Conservation (phyloP, 1,140 invertebrate species). For the Stratiolaelaps scimitus region DNA sequence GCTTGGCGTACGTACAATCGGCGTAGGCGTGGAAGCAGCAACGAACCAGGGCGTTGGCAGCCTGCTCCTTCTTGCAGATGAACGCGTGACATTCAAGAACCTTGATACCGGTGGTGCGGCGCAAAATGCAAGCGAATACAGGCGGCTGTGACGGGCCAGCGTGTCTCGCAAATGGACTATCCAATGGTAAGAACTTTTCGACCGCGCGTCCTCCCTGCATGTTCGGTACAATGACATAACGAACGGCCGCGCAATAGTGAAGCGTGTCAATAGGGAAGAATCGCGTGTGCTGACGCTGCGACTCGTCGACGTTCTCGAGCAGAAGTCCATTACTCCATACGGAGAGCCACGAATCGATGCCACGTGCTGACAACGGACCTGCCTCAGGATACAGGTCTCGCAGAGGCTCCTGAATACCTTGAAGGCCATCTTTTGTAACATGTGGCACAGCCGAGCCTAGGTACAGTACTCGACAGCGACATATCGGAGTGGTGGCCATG, state of each 20-base stretch:
- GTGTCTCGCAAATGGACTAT: conserved; percentile 81
- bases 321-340: conserved; percentile 93
- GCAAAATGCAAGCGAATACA: conserved; percentile 86
- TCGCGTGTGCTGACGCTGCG: conserved; percentile 78
- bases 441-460: conserved; percentile 92
- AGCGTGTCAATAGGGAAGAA: conserved; percentile 94
- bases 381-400: conserved; percentile 88
- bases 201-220: conserved; percentile 41
- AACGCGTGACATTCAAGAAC: conserved; percentile 98
- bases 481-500: conserved; percentile 63
- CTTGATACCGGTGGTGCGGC: conserved; percentile 92
- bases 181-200: conserved; percentile 83
- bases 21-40: conserved; percentile 92
- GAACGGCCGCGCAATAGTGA: conserved; percentile 93
- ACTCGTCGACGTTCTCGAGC: conserved; percentile 90
- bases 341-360: conserved; percentile 92
- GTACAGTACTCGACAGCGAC: conserved; percentile 91
- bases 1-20: conserved; percentile 75
- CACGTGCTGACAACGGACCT: conserved; percentile 58
- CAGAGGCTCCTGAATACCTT: conserved; percentile 93
- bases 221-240: conserved; percentile 55
- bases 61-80: conserved; percentile 87
- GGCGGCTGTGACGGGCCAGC: conserved; percentile 70
- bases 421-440: conserved; percentile 89
- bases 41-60: conserved; percentile 78